Evolutionary conservation across 2,888 invertebrate species (phyloP), one percentile per base, ranked within the genome.

Genomic region (Adineta ricciae): DNA sequence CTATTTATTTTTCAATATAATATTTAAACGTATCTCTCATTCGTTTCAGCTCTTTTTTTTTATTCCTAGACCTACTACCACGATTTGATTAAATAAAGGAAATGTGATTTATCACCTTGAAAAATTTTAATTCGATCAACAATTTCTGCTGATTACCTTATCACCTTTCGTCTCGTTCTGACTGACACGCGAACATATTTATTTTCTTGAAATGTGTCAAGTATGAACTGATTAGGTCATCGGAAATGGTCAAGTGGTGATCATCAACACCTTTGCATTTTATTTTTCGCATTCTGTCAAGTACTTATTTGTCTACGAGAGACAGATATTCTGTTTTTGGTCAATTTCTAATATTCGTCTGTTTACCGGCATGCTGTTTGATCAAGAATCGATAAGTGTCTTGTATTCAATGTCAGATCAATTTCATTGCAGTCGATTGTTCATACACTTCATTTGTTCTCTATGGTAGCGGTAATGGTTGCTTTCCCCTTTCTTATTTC

Each of bases 241-340:
- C 32, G 64, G 64, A 64, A 19, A 64, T 64, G 64, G 64, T 64
- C 64, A 64, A 64, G 64, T 64, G 32, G 64, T 64, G 64, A 64
- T 64, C 64, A 64, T 64, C 64, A 64, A 27, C 64, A 64, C 64
- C 64, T 64, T 64, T 36, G 27, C 64, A 32, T 64, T 64, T n/a
- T 64, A 32, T 64, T 14, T 56, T 56, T 56, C 27, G 27, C 14
- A 32, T 64, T 32, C 14, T 27, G 8, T 64, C n/a, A 64, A 64
- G 27, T 27, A 11, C 14, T 32, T 32, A 32, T 64, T n/a, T 64
- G 64, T 64, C 64, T 16, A 64, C 16, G n/a, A 64, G 19, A 50
- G 50, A 46, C 50, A 50, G 14, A 64, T n/a, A n/a, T n/a, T n/a
- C n/a, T n/a, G n/a, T n/a, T n/a, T n/a, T n/a, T n/a, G n/a, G n/a